A percentile compares a stretch with the other conserved stretches of the same genome.
Conservation (phyloP, 1,140 invertebrate genomes). For the Ceratoteleas bidentatus region DNA sequence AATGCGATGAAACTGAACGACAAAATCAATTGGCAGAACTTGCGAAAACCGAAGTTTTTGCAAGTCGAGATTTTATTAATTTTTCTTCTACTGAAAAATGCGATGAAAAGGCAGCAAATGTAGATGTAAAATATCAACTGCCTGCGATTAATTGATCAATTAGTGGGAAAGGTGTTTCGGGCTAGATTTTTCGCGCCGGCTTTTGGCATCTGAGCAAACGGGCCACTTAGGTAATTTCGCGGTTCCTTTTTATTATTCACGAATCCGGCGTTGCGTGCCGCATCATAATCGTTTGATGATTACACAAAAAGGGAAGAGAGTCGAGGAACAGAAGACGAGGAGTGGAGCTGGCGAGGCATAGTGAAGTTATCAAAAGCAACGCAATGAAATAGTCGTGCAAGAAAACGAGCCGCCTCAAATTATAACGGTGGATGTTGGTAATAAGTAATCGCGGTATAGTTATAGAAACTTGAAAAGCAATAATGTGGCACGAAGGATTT, state of each 20-base stretch:
- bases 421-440: slow-evolving; percentile 60
- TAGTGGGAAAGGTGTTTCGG: no score
- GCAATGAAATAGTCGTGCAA: slow-evolving; percentile 56
- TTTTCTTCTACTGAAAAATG: no score
- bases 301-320: slow-evolving; percentile 41
- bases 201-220: slow-evolving; percentile 24
- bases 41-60: no score
- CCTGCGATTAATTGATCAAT: no score
- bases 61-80: no score
- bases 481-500: slow-evolving; percentile 49
- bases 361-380: slow-evolving; percentile 64
- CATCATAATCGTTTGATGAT: slow-evolving; percentile 54
- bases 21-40: no score
- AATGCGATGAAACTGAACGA: no score
- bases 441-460: slow-evolving; percentile 55
- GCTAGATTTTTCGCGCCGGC: slow-evolving; percentile 14
- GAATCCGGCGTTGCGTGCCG: slow-evolving; percentile 50
- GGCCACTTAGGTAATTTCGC: slow-evolving; percentile 46
- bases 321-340: slow-evolving; percentile 1
- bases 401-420: slow-evolving; percentile 53
- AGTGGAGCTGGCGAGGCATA: slow-evolving; percentile 6
- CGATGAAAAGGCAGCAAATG: no score
- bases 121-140: no score
- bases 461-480: slow-evolving; percentile 50
- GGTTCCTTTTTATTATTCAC: slow-evolving; percentile 63